Conservation (phyloP, 2,888 invertebrate species). For the Drosophila quinaria region DNA sequence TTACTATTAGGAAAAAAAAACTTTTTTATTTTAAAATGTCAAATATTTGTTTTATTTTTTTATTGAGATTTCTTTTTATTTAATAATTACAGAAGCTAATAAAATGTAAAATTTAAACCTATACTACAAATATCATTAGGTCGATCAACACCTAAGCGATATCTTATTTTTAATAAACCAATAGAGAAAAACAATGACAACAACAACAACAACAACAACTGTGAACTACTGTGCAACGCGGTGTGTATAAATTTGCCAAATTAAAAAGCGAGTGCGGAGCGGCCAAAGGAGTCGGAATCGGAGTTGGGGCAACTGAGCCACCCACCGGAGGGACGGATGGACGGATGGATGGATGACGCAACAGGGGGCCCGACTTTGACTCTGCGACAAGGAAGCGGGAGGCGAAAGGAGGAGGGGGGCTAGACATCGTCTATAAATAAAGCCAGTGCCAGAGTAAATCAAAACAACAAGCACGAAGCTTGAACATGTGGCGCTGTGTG, state of each 20-base stretch:
- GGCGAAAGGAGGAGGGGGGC: slow-evolving; percentile 1
- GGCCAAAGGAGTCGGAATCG: slow-evolving; percentile 14
- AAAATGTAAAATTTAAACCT: too few relatives aligned
- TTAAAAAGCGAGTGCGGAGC: slow-evolving; percentile 75
- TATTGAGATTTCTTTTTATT: too few relatives aligned
- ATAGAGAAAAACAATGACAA: slow-evolving; percentile 30
- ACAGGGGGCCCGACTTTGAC: slow-evolving; percentile 74
- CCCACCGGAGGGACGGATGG: slow-evolving; percentile 76
- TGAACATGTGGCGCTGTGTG: slow-evolving; percentile 68
- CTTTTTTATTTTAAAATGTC: too few relatives aligned
- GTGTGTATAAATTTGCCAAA: slow-evolving; percentile 82
- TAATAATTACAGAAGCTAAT: too few relatives aligned
- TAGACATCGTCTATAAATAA: slow-evolving; percentile 80
- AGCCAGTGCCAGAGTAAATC: slow-evolving; percentile 75
- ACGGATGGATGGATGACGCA: slow-evolving; percentile 81
- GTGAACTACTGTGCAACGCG: slow-evolving; percentile 70
- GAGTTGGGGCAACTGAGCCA: slow-evolving; percentile 45
- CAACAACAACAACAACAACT: slow-evolving; percentile 50
- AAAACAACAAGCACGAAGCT: slow-evolving; percentile 74
- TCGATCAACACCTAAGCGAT: background rate
- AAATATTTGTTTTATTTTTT: too few relatives aligned
- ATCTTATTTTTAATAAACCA: slow-evolving; percentile 42
- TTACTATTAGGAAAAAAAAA: too few relatives aligned
- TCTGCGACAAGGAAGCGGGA: background rate
- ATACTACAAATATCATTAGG: slow-evolving; percentile 4